Evolutionary conservation across 2,113 vertebrate genomes (phyloP).

Genomic region (Chaetodon auriga): DNA sequence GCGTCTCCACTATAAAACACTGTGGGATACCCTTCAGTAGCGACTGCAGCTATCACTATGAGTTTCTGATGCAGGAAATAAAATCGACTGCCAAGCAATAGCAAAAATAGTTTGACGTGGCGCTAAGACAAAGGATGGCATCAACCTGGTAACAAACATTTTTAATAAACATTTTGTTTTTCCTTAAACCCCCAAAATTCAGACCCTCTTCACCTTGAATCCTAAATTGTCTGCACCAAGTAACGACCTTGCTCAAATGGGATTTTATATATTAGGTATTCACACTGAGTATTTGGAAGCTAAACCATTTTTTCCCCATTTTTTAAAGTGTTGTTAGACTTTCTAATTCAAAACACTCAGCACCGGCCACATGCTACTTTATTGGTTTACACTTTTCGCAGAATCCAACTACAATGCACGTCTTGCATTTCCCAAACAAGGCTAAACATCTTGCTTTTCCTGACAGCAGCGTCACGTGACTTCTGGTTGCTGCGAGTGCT

Average conservation of each 20-base stretch:
- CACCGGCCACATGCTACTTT: slow-evolving; percentile 1
- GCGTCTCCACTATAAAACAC: neutral
- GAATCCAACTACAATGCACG: slow-evolving; percentile 31
- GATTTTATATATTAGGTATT: neutral
- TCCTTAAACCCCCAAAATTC: neutral
- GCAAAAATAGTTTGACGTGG: neutral
- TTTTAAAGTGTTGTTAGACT: neutral
- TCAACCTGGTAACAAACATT: no score
- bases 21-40: neutral
- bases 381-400: slow-evolving; percentile 5
- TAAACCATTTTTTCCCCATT: neutral
- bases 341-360: slow-evolving; percentile 2
- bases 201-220: neutral
- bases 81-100: neutral
- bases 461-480: slow-evolving; percentile 35
- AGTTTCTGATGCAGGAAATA: neutral
- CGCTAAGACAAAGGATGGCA: neutral
- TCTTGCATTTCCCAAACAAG: slow-evolving; percentile 45
- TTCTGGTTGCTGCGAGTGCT: slow-evolving; percentile 53
- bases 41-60: neutral
- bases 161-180: no score
- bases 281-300: neutral
- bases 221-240: neutral
- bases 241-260: neutral
- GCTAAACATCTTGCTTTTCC: slow-evolving; percentile 45